Evolutionary conservation across 2,113 vertebrate species (phyloP).

Genomic region (Nibea coibor): DNA sequence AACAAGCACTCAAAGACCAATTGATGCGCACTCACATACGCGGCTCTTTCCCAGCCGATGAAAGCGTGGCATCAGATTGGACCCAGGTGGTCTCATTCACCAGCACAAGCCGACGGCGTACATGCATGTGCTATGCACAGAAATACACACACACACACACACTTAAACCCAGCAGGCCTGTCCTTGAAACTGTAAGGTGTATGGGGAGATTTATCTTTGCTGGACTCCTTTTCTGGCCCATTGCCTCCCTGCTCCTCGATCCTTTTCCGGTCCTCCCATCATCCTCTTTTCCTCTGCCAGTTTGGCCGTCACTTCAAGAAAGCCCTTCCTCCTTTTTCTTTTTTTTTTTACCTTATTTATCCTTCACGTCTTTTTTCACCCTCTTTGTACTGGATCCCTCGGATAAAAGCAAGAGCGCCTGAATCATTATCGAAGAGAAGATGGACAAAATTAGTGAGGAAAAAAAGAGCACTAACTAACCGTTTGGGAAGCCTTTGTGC

Average conservation of each 20-base stretch:
- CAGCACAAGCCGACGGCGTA: conserved; percentile 28
- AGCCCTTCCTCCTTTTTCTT: conserved; percentile 17
- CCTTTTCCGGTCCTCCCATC: conserved; percentile 8
- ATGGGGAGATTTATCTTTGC: conserved; percentile 38
- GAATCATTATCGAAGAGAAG: conserved; percentile 22
- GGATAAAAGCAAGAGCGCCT: conserved; percentile 32
- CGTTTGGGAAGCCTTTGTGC: conserved; percentile 34
- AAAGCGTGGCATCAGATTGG: conserved; percentile 51
- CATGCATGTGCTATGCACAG: conserved; percentile 22
- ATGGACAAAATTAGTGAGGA: conserved; percentile 6
- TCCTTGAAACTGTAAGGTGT: conserved; percentile 50
- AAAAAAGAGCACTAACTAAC: conserved; percentile 43
- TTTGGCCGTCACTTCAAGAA: conserved; percentile 34
- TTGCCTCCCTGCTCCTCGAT: conserved; percentile 9
- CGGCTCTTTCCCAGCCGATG: conserved; percentile 56
- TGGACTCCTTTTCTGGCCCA: conserved; percentile 18
- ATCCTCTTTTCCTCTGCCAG: conserved; percentile 4
- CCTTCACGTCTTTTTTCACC: neutral
- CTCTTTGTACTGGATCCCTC: neutral
- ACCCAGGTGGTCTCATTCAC: conserved; percentile 52
- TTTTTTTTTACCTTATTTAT: conserved; percentile 3
- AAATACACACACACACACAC: neutral
- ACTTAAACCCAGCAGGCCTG: conserved; percentile 18
- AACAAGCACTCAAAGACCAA: conserved; percentile 33
- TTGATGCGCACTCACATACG: conserved; percentile 30